Conservation (phyloP, 2,113 vertebrate species). For the Catharus bicknelli region DNA sequence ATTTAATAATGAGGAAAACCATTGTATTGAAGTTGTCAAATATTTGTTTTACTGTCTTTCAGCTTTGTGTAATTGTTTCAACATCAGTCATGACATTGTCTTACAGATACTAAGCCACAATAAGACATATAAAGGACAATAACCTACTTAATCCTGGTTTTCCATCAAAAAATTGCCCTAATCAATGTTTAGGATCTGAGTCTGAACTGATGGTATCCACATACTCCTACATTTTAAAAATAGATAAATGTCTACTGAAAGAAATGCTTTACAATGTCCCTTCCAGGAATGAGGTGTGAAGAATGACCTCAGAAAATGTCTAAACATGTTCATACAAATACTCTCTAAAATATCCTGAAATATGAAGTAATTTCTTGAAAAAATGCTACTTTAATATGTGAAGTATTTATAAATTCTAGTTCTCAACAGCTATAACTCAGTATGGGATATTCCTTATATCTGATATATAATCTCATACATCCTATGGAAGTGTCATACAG, state of each 20-base stretch:
- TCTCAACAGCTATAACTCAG: not conserved
- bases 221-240: not conserved
- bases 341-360: not conserved
- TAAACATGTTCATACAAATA: not conserved
- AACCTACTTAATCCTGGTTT: not conserved
- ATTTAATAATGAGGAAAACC: not conserved
- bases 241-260: not conserved
- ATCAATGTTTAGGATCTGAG: not conserved
- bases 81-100: not conserved
- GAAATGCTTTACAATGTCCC: not conserved
- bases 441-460: not conserved
- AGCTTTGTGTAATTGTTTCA: slow-evolving; percentile 1
- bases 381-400: not conserved
- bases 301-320: not conserved
- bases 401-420: not conserved
- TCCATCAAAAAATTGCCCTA: not conserved
- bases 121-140: not conserved
- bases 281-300: not conserved
- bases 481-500: not conserved
- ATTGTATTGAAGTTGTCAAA: not conserved
- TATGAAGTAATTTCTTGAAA: not conserved
- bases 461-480: not conserved
- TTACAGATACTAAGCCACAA: not conserved
- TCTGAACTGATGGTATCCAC: not conserved
- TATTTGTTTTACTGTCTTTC: slow-evolving; percentile 25